A percentile compares a stretch with the other conserved stretches of the same genome.
Evolutionary conservation across 2,888 invertebrate genomes (phyloP).

Genomic region (Malacosoma neustria): DNA sequence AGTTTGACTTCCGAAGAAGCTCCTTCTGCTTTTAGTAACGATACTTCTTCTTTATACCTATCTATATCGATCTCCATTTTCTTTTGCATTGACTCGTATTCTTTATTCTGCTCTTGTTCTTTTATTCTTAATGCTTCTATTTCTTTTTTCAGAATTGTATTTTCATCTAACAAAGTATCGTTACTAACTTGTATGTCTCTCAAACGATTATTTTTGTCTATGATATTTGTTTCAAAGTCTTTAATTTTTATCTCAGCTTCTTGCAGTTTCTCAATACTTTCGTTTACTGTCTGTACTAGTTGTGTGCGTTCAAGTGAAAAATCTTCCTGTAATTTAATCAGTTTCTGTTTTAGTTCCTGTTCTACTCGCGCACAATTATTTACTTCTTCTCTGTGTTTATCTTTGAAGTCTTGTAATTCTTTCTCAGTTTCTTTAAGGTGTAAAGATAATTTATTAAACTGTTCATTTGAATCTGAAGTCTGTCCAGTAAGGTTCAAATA

Average conservation of each 20-base stretch:
- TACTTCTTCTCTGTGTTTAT: conserved; percentile 54
- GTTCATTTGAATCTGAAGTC: conserved; percentile 75
- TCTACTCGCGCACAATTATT: conserved; percentile 57
- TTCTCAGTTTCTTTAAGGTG: conserved; percentile 74
- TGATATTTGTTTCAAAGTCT: conserved; percentile 37
- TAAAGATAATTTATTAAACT: conserved; percentile 70
- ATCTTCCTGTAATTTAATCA: conserved; percentile 60
- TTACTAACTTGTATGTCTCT: conserved; percentile 41
- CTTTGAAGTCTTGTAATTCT: conserved; percentile 67
- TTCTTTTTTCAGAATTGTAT: conserved; percentile 54
- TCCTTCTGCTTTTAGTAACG: conserved; percentile 55
- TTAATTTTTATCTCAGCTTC: conserved; percentile 46
- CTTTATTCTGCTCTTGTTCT: conserved; percentile 47
- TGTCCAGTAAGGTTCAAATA: conserved; percentile 74
- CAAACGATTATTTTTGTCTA: conserved; percentile 35
- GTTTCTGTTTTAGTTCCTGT: conserved; percentile 63
- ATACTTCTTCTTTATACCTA: conserved; percentile 59
- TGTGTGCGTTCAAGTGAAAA: conserved; percentile 50
- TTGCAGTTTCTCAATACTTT: conserved; percentile 47
- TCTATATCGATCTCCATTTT: conserved; percentile 60
- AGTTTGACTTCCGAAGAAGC: conserved; percentile 59
- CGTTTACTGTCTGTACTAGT: conserved; percentile 44
- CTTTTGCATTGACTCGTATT: conserved; percentile 47
- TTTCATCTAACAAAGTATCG: conserved; percentile 56
- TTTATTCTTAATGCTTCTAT: conserved; percentile 48